These are phyloP conservation scores for Eupithecia vulgata DNA, from an alignment of 2,888 invertebrate genomes.

Conservation along the genomic window DNA sequence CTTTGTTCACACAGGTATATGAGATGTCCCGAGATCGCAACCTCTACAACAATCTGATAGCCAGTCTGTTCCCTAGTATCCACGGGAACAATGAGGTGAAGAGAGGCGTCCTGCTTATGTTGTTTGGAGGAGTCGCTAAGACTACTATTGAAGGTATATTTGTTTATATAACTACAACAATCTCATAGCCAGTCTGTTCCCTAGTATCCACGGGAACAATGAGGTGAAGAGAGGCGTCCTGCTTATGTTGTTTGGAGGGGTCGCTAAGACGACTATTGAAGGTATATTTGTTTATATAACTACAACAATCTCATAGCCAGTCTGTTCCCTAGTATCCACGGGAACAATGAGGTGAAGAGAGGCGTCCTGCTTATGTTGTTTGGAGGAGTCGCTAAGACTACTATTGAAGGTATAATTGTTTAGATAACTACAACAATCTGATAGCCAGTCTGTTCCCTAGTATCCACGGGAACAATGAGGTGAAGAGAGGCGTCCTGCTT, in stretches of 20 bases:
- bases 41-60: slow-evolving; percentile 94
- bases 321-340: slow-evolving; percentile 98
- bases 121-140: slow-evolving; percentile 99
- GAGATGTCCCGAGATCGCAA: slow-evolving; percentile 98
- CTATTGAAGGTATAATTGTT: slow-evolving; percentile 88
- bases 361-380: slow-evolving; percentile 97
- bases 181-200: slow-evolving; percentile 95
- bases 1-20: slow-evolving; percentile 85
- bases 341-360: slow-evolving; percentile 97
- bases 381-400: slow-evolving; percentile 98
- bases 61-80: slow-evolving; percentile 96
- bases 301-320: slow-evolving; percentile 95
- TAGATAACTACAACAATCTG: slow-evolving; percentile 91
- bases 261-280: slow-evolving; percentile 96
- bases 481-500: slow-evolving; percentile 95
- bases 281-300: slow-evolving; percentile 80
- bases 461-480: slow-evolving; percentile 98
- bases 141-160: slow-evolving; percentile 91
- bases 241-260: slow-evolving; percentile 98
- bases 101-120: slow-evolving; percentile 94
- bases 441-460: slow-evolving; percentile 97
- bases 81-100: slow-evolving; percentile 99
- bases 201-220: slow-evolving; percentile 98
- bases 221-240: slow-evolving; percentile 97
- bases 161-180: slow-evolving; percentile 89